These are phyloP conservation scores for Peucedramus taeniatus DNA, from an alignment of 2,113 vertebrate genomes.

Conservation along the genomic window DNA sequence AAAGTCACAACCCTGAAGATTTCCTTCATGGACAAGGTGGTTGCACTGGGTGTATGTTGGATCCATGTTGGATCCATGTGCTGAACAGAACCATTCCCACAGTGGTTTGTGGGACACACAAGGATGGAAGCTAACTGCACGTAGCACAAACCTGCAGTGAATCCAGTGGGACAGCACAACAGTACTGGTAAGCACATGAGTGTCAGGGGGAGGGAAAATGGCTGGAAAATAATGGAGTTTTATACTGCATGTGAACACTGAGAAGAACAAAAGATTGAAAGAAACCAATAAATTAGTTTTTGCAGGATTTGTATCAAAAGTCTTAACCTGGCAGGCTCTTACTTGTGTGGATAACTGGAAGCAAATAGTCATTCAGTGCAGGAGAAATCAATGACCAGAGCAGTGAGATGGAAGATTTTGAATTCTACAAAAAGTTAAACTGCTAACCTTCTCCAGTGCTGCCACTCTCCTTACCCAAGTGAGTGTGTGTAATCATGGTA, in stretches of 20 bases:
- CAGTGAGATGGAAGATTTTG: not conserved
- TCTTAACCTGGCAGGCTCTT: not conserved
- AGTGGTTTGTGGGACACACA: not conserved
- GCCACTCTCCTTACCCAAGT: not conserved
- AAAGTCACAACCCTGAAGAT: not conserved
- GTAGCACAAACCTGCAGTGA: not conserved
- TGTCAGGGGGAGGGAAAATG: not conserved
- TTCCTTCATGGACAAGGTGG: not conserved
- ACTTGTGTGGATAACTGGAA: not conserved
- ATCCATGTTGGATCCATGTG: not conserved
- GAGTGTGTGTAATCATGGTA: accelerated
- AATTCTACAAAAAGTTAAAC: not conserved
- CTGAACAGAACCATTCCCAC: not conserved
- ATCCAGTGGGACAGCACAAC: not conserved
- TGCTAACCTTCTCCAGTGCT: not conserved
- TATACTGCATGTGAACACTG: not conserved
- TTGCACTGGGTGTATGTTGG: not conserved
- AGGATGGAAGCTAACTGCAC: not conserved
- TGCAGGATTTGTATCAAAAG: not conserved
- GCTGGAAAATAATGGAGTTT: not conserved
- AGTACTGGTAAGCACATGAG: not conserved
- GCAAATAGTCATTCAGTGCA: not conserved
- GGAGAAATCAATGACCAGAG: not conserved
- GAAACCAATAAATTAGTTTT: not conserved
- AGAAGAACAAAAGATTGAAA: not conserved